Conservation (phyloP, 1,140 invertebrate genomes). For the Cepaea nemoralis region DNA sequence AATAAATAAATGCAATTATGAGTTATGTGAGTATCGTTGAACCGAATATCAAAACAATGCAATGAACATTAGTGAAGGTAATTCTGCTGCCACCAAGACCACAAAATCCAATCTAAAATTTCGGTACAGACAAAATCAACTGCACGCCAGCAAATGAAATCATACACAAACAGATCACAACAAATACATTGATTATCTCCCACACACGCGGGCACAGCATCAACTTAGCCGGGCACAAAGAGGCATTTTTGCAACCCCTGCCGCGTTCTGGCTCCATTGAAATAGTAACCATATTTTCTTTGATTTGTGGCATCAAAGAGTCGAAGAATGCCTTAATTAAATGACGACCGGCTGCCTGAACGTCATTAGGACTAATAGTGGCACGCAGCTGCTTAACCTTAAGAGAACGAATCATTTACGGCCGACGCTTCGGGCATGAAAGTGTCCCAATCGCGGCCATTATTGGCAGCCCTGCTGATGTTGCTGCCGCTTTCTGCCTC, state of each 20-base stretch:
- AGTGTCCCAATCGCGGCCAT: background rate
- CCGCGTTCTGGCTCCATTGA: background rate
- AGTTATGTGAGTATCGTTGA: too few species aligned
- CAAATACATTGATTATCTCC: too few species aligned
- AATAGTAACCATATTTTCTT: constrained; percentile 5
- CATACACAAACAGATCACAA: too few species aligned
- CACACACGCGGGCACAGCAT: background rate
- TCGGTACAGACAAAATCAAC: too few species aligned
- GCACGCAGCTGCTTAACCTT: background rate
- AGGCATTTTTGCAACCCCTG: background rate
- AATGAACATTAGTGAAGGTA: too few species aligned
- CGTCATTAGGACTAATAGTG: constrained; percentile 13
- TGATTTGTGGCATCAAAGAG: constrained; percentile 9
- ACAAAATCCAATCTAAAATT: too few species aligned
- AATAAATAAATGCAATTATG: too few species aligned
- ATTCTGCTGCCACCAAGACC: too few species aligned
- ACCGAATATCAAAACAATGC: too few species aligned
- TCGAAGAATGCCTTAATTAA: background rate
- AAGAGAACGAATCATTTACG: background rate
- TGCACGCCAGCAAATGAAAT: too few species aligned
- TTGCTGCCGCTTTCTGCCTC: too few species aligned
- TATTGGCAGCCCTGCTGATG: background rate
- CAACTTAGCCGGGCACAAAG: background rate
- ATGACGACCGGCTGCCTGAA: background rate
- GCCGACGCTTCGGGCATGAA: background rate